Conservation (phyloP, 2,113 vertebrate genomes). For the Barnardius zonarius region DNA sequence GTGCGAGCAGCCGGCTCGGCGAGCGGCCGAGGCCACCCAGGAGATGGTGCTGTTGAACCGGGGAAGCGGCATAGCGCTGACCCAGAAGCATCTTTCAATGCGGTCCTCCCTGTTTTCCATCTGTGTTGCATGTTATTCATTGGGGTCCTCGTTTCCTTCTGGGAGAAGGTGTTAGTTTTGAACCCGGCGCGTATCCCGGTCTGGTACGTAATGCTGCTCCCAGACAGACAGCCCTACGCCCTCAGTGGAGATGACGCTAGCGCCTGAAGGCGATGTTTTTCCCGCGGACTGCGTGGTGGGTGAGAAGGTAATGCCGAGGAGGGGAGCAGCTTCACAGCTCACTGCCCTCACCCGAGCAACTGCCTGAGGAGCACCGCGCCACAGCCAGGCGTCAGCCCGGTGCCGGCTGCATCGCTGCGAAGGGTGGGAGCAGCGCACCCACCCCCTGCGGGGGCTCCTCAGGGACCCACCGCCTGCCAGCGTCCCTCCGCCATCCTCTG, state of each 20-base stretch:
- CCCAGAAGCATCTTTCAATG: slow-evolving; percentile 42
- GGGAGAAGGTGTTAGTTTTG: neutral
- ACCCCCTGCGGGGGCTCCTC: neutral
- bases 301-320: neutral
- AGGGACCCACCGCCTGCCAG: neutral
- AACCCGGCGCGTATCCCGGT: neutral
- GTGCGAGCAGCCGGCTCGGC: neutral
- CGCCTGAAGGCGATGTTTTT: neutral
- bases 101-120: slow-evolving; percentile 46
- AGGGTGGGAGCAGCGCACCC: neutral
- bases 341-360: neutral
- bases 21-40: neutral
- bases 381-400: neutral
- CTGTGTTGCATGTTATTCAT: neutral
- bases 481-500: neutral
- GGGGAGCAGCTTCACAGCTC: neutral
- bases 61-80: neutral
- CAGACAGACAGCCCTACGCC: neutral
- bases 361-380: neutral
- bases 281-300: neutral
- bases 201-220: neutral
- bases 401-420: neutral
- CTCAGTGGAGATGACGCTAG: neutral
- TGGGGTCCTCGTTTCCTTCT: neutral
- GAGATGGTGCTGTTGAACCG: slow-evolving; percentile 62